phyloP scores from a whole-genome alignment of 2,113 vertebrate genomes.

The Willisornis vidua region DNA sequence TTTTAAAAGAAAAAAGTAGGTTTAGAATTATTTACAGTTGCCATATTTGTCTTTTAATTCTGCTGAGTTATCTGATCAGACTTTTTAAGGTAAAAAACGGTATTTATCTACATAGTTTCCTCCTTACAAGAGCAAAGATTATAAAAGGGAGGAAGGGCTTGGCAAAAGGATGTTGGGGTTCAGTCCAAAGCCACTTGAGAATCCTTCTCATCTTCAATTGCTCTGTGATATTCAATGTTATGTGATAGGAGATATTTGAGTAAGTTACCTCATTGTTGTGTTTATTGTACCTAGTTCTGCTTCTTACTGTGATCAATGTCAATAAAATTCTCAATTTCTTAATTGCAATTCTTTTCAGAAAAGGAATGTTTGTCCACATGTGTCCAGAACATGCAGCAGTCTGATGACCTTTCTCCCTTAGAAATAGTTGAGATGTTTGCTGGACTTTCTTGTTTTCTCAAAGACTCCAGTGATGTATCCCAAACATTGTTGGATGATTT shows the following conservation, averaged over 20 bases:
- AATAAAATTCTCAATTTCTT: neutral
- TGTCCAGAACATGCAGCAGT: slow-evolving; percentile 99
- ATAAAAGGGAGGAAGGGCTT: neutral
- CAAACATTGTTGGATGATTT: slow-evolving; percentile 96
- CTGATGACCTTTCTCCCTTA: slow-evolving; percentile 92
- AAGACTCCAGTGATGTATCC: slow-evolving; percentile 97
- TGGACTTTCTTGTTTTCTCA: slow-evolving; percentile 97
- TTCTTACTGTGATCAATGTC: neutral
- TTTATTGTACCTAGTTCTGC: neutral
- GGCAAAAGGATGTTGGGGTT: neutral
- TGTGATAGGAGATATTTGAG: neutral
- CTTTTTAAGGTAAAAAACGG: neutral
- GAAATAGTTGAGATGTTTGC: slow-evolving; percentile 99
- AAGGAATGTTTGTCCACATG: slow-evolving; percentile 97
- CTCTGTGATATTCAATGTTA: neutral
- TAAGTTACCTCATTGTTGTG: neutral
- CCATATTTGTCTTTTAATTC: neutral
- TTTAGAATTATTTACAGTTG: neutral
- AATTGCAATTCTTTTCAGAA: slow-evolving; percentile 78
- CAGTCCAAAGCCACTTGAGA: neutral
- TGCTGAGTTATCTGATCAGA: neutral
- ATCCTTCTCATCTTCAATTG: neutral
- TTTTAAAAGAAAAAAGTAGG: neutral
- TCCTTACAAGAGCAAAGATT: neutral
- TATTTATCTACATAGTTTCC: neutral